These are phyloP conservation scores for Dicentrarchus labrax DNA, from an alignment of 2,113 vertebrate genomes.

Conservation along the genomic window DNA sequence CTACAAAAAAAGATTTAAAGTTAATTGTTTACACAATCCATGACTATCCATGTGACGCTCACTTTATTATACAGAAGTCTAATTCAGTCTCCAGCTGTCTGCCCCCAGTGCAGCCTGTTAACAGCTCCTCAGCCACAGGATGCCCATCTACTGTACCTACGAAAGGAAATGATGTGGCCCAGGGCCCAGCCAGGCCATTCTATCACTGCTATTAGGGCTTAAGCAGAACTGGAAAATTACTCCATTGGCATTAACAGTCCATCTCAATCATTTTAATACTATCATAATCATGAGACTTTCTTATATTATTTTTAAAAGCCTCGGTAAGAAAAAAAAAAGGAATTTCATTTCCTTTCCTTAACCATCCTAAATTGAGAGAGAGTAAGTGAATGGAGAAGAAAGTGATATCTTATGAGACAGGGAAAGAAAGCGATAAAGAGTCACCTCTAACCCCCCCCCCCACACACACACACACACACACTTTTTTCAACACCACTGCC, in stretches of 20 bases:
- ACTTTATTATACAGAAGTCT: conserved; percentile 35
- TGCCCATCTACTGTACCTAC: conserved; percentile 64
- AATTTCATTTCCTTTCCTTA: conserved; percentile 78
- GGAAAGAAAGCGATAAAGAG: conserved; percentile 54
- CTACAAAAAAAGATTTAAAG: conserved; percentile 8
- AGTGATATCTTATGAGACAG: conserved; percentile 63
- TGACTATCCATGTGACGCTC: conserved; percentile 2
- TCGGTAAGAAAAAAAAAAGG: conserved; percentile 63
- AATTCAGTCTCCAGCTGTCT: conserved; percentile 40
- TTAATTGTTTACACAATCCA: conserved; percentile 34
- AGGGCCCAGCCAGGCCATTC: conserved; percentile 73
- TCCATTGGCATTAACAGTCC: conserved; percentile 78
- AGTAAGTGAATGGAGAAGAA: conserved; percentile 65
- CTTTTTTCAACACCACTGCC: conserved; percentile 5
- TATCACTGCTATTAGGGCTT: conserved; percentile 77
- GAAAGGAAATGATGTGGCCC: conserved; percentile 76
- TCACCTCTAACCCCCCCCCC: conserved; percentile 31
- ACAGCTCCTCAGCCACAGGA: conserved; percentile 63
- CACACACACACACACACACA: not conserved
- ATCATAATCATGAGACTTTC: conserved; percentile 80
- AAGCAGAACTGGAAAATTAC: conserved; percentile 80
- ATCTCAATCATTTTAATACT: conserved; percentile 83
- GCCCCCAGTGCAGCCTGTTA: conserved; percentile 49
- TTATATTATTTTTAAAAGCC: conserved; percentile 82
- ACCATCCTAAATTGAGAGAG: conserved; percentile 72